These are phyloP conservation scores for Metacarcinus magister DNA, from an alignment of 2,888 invertebrate species.

Conservation along the genomic window DNA sequence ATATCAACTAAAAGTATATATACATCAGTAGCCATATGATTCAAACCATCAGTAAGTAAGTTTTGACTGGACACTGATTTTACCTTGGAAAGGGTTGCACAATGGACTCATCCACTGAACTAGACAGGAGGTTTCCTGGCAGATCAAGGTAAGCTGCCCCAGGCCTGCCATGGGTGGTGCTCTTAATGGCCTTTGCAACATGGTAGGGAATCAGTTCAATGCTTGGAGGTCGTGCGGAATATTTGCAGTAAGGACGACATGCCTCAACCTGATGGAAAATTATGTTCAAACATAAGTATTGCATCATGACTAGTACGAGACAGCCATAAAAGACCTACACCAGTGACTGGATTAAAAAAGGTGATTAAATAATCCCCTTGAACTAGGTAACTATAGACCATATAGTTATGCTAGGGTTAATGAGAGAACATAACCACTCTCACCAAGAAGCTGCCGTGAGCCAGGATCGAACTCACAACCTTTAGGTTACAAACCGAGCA, in stretches of 20 bases:
- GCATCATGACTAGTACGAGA: neutral
- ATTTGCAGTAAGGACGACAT: conserved; percentile 95
- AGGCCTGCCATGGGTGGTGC: conserved; percentile 93
- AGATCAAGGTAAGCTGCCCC: conserved; percentile 93
- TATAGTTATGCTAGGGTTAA: too few relatives aligned
- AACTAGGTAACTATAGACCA: too few relatives aligned
- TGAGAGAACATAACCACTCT: too few relatives aligned
- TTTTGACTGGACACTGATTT: neutral
- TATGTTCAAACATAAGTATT: neutral
- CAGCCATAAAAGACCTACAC: neutral
- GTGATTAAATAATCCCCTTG: too few relatives aligned
- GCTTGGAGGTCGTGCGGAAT: conserved; percentile 93
- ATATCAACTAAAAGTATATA: too few relatives aligned
- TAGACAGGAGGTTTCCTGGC: conserved; percentile 89
- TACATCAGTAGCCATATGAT: too few relatives aligned
- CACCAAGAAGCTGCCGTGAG: too few relatives aligned
- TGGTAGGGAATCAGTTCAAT: conserved; percentile 93
- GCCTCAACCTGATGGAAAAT: conserved; percentile 88
- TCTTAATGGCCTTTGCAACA: conserved; percentile 95
- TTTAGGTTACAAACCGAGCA: too few relatives aligned
- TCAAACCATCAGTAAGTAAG: too few relatives aligned
- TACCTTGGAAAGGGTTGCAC: conserved; percentile 68
- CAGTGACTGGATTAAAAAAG: too few relatives aligned
- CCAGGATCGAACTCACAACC: too few relatives aligned
- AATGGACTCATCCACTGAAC: conserved; percentile 38